Conservation (phyloP, 2,888 invertebrate species). For the Drosophila kokeensis region DNA sequence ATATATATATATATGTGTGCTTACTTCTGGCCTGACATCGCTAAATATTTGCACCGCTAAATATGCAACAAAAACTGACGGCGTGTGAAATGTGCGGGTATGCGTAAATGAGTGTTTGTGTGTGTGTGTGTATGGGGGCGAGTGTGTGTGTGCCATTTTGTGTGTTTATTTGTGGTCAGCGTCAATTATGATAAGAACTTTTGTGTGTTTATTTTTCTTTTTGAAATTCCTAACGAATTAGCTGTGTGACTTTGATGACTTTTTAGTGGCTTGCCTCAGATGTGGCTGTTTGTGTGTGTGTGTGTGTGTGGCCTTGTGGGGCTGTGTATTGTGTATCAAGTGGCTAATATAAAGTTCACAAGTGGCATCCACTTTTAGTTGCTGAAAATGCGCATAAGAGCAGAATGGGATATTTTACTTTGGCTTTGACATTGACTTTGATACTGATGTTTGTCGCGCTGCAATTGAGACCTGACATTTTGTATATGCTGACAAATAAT, state of each 20-base stretch:
- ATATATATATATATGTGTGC: slow-evolving; percentile 1
- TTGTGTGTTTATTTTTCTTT: slow-evolving; percentile 2
- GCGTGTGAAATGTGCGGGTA: not conserved
- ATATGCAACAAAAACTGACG: slow-evolving; percentile 59
- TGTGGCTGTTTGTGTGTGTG: not conserved
- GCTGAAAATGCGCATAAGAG: slow-evolving; percentile 18
- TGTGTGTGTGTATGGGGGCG: not conserved
- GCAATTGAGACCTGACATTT: not conserved
- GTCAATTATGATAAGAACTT: slow-evolving; percentile 22
- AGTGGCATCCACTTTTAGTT: slow-evolving; percentile 20
- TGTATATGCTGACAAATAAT: not conserved
- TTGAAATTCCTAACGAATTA: slow-evolving; percentile 46
- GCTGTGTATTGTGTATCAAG: slow-evolving; percentile 14
- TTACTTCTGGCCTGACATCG: slow-evolving; percentile 28
- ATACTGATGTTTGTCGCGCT: not conserved
- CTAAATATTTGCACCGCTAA: slow-evolving; percentile 63
- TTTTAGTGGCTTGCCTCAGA: slow-evolving; percentile 34
- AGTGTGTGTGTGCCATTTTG: slow-evolving; percentile 1
- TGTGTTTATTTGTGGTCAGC: slow-evolving; percentile 35
- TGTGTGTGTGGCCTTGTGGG: slow-evolving; percentile 1
- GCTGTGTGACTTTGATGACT: slow-evolving; percentile 58
- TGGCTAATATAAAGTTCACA: slow-evolving; percentile 34
- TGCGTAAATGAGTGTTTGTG: not conserved
- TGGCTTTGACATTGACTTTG: slow-evolving; percentile 6
- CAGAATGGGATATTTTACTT: slow-evolving; percentile 3